phyloP scores from a whole-genome alignment of 1,140 invertebrate species.

The Araneus ventricosus region DNA sequence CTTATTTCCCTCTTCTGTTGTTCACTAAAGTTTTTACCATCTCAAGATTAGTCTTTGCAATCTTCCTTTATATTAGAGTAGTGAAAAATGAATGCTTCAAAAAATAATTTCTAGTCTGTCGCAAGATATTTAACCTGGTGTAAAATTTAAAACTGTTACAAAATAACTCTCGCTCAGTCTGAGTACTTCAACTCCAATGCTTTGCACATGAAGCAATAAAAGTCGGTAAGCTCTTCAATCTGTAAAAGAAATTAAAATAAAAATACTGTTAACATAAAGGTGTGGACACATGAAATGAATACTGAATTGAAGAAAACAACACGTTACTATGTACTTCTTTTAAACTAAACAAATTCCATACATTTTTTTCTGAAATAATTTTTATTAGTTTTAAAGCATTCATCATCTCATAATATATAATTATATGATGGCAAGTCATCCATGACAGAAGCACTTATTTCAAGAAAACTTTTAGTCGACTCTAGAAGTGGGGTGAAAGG shows the following conservation, averaged over 20 bases:
- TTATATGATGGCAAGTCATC: no score
- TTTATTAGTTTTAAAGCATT: no score
- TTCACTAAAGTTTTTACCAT: no score
- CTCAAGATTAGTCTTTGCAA: not conserved
- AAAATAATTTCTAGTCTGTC: not conserved
- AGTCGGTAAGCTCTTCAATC: slow-evolving; percentile 95
- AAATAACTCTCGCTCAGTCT: slow-evolving; percentile 76
- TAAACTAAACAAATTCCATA: no score
- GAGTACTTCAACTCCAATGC: slow-evolving; percentile 87
- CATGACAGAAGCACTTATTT: no score
- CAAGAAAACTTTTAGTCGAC: no score
- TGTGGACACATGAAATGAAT: not conserved
- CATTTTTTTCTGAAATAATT: no score
- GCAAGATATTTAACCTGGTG: not conserved
- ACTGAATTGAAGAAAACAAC: no score
- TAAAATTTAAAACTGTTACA: not conserved
- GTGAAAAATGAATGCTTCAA: not conserved
- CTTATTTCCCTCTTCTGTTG: no score
- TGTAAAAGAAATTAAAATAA: slow-evolving; percentile 81
- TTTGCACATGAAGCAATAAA: slow-evolving; percentile 91
- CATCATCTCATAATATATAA: no score
- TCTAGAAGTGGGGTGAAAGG: no score
- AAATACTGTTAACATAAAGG: not conserved
- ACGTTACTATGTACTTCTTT: no score
- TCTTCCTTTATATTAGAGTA: not conserved